Evolutionary conservation across 2,888 invertebrate genomes (phyloP), one percentile per base, ranked within the genome.

Genomic region (Euspilapteryx auroguttella): DNA sequence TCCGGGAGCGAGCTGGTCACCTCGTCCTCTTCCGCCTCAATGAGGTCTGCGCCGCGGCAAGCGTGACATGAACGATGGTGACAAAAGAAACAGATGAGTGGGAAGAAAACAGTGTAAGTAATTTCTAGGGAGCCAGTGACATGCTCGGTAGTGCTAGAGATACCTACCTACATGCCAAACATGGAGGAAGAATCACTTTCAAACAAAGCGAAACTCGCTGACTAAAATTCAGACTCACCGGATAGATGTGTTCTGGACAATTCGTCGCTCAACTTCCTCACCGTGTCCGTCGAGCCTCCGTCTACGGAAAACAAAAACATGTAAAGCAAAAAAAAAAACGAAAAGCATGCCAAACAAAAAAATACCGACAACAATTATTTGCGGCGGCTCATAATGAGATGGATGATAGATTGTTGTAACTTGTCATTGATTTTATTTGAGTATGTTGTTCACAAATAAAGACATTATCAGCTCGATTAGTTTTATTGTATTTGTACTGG

Each of bases 21-120:
- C 40, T 66, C 71, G 68, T 79, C 78, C 47, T 80, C 80, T 41
- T 79, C 80, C 35, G 64, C 77, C 57, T 80, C 80, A 47, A 78
- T 62, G 45, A 80, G 71, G 57, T 80, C 80, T 80, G 68, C 49
- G 47, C 51, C 53, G n/a, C n/a, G n/a, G 41, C 39, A 42, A 39
- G 39, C 44, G 49, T 52, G 39, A 45, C 40, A 30, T 47, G 39
- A 52, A 55, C 53, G 47, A 42, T 45, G 46, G 43, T 30, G 43
- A 41, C 39, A 44, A 37, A 35, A 44, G 46, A 49, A 48, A 47
- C 40, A 48, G 37, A 42, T 42, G 44, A 41, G 10, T 28, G n/a
- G n/a, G n/a, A n/a, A n/a, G n/a, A n/a, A n/a, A n/a, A n/a, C n/a
- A n/a, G n/a, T n/a, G n/a, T n/a, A n/a, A n/a, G n/a, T n/a, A n/a